phyloP scores from a whole-genome alignment of 1,140 invertebrate species.

The Subanguina moxae region DNA sequence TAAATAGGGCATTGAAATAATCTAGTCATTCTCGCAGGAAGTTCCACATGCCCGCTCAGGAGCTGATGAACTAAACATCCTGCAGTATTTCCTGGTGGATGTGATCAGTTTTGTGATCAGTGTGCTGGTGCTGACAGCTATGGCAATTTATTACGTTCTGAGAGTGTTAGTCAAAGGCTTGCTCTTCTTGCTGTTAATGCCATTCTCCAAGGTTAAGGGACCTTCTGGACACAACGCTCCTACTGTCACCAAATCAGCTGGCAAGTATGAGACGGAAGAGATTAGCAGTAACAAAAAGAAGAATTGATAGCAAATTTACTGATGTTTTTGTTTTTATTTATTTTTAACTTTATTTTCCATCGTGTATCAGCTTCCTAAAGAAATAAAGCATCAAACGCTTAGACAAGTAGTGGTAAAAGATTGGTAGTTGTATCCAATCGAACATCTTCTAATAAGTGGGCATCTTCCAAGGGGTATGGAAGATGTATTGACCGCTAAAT shows the following conservation, averaged over 20 bases:
- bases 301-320: not conserved
- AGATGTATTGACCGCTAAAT: too few relatives aligned
- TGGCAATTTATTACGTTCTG: not conserved
- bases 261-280: not conserved
- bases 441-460: too few relatives aligned
- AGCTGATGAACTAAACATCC: slow-evolving; percentile 55
- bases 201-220: not conserved
- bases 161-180: not conserved
- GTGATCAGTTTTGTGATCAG: slow-evolving; percentile 5
- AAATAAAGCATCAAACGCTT: too few relatives aligned
- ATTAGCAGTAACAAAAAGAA: slow-evolving; percentile 1
- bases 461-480: too few relatives aligned
- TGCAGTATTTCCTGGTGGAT: slow-evolving; percentile 33
- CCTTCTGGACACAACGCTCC: not conserved
- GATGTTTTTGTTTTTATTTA: not conserved
- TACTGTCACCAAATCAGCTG: too few relatives aligned
- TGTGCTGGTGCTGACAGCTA: not conserved
- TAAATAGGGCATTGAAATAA: too few relatives aligned
- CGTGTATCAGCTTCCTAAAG: too few relatives aligned
- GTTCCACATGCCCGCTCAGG: slow-evolving; percentile 57
- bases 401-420: too few relatives aligned
- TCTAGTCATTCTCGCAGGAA: slow-evolving; percentile 24
- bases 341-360: too few relatives aligned
- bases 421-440: too few relatives aligned
- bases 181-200: not conserved